Conservation (phyloP, 2,797 vertebrate species). For the Bradypus variegatus region DNA sequence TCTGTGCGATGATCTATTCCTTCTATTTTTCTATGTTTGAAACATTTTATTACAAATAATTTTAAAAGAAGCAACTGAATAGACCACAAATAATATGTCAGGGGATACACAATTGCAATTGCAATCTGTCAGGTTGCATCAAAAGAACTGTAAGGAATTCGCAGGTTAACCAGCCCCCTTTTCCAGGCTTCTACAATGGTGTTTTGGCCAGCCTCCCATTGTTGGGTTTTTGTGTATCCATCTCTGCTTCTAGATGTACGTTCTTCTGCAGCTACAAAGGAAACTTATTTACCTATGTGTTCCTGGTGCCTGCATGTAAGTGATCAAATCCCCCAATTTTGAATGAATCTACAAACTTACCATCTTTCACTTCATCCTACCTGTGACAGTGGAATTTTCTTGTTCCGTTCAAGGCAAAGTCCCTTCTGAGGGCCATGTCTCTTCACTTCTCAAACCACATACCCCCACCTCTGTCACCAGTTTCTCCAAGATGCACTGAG, state of each 20-base stretch:
- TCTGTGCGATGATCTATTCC: neutral
- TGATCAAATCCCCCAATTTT: neutral
- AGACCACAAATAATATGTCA: neutral
- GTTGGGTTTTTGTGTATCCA: neutral
- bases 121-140: neutral
- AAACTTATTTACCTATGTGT: neutral
- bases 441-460: neutral
- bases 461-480: neutral
- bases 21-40: conserved; percentile 10
- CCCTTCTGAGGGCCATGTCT: neutral
- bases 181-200: neutral
- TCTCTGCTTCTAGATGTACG: neutral
- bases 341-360: neutral
- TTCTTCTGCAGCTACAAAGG: neutral
- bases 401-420: neutral
- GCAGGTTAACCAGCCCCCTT: neutral
- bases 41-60: neutral
- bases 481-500: neutral
- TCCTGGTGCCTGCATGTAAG: neutral
- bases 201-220: neutral
- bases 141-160: neutral
- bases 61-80: neutral
- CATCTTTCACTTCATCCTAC: neutral
- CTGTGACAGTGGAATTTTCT: neutral
- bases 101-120: neutral